phyloP scores from a whole-genome alignment of 30 jellyfish, hydroid and myxozoan genomes.

The Pseudorhiza aurosa region DNA sequence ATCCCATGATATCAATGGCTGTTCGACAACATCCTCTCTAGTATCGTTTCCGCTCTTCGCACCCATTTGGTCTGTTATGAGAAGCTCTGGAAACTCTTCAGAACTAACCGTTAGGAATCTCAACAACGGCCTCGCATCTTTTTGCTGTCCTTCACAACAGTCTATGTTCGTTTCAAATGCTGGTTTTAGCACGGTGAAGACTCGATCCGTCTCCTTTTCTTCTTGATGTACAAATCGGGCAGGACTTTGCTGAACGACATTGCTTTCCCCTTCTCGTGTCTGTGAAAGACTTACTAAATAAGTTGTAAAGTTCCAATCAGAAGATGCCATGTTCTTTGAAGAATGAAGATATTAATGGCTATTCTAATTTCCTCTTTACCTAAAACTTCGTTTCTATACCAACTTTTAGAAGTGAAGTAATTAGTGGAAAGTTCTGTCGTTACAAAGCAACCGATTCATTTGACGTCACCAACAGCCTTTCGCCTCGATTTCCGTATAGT shows the following conservation, averaged over 20 bases:
- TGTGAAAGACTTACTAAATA: slow-evolving; percentile 27
- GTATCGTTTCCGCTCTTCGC: not conserved
- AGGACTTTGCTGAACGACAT: not conserved
- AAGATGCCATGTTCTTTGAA: slow-evolving; percentile 27
- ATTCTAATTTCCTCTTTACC: no score
- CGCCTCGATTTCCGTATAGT: no score
- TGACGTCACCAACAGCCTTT: slow-evolving; percentile 45
- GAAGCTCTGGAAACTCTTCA: not conserved
- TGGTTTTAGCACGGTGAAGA: slow-evolving; percentile 26
- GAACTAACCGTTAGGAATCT: not conserved
- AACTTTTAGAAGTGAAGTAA: not conserved
- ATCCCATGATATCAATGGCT: slow-evolving; percentile 49
- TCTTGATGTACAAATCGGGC: not conserved
- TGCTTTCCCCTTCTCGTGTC: not conserved
- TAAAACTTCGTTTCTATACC: not conserved
- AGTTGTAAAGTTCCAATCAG: slow-evolving; percentile 43
- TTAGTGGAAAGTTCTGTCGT: not conserved
- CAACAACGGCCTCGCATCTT: not conserved
- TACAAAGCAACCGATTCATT: slow-evolving; percentile 29
- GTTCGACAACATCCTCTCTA: slow-evolving; percentile 14
- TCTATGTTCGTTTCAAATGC: not conserved
- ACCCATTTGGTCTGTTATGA: not conserved
- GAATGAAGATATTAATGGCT: no score
- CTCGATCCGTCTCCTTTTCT: slow-evolving; percentile 7
- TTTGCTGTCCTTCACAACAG: not conserved